Conservation (phyloP, 2,888 invertebrate genomes). For the Lamellibrachia satsuma region DNA sequence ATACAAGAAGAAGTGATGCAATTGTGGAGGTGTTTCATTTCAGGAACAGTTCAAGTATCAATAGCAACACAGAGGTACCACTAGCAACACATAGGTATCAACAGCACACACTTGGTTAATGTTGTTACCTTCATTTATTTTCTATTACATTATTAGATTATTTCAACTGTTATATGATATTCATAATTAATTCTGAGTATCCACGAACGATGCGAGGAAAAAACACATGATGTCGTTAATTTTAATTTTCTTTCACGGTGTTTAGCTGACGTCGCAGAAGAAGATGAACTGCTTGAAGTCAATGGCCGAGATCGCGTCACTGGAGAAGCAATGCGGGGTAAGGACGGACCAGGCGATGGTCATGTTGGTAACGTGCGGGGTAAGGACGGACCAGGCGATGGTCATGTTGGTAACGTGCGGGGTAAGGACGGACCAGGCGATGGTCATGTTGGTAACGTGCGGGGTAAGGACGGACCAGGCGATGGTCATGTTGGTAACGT, state of each 20-base stretch:
- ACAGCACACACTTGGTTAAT: no score
- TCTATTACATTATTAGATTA: no score
- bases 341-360: constrained; percentile 26
- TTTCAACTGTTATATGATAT: no score
- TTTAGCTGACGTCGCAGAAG: constrained; percentile 30
- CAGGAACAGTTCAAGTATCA: no score
- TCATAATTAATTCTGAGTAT: no score
- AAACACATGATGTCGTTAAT: no score
- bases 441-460: background rate
- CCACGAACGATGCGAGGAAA: no score
- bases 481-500: no score
- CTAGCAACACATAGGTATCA: no score
- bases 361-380: background rate
- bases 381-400: background rate
- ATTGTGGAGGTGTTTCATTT: no score
- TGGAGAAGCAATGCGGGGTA: constrained; percentile 41
- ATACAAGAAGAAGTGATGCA: background rate
- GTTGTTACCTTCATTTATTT: no score
- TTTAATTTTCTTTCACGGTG: background rate
- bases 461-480: constrained; percentile 7
- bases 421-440: background rate
- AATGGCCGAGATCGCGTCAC: constrained; percentile 35
- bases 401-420: background rate
- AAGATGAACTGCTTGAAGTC: constrained; percentile 42
- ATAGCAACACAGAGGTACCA: no score